phyloP scores from a whole-genome alignment of 2,888 invertebrate genomes.

The Drosophila cognata region DNA sequence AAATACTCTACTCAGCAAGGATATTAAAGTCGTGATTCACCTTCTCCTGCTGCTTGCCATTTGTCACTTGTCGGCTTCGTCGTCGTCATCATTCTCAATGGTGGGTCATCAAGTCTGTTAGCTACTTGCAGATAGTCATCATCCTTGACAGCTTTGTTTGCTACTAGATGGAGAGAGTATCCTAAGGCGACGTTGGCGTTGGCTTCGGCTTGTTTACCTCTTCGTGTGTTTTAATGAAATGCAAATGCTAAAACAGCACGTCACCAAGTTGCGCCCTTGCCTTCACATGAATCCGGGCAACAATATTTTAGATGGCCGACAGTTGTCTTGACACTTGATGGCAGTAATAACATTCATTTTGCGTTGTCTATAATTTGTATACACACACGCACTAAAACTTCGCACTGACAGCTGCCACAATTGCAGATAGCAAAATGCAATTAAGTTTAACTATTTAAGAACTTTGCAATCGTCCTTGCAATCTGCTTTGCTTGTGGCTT shows the following conservation, averaged over 20 bases:
- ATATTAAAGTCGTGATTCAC: constrained; percentile 10
- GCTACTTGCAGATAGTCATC: constrained; percentile 46
- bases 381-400: constrained; percentile 23
- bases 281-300: constrained; percentile 2
- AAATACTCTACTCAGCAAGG: not conserved
- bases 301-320: constrained; percentile 6
- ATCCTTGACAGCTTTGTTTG: constrained; percentile 33
- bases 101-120: constrained; percentile 27
- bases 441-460: constrained; percentile 52
- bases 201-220: constrained; percentile 60
- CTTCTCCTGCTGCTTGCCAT: constrained; percentile 22
- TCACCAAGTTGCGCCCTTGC: constrained; percentile 28
- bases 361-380: constrained; percentile 12
- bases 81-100: constrained; percentile 32
- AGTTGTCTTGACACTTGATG: constrained; percentile 53
- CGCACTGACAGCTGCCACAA: constrained; percentile 41
- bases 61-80: constrained; percentile 44
- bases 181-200: constrained; percentile 9
- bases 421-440: constrained; percentile 51
- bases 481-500: constrained; percentile 14
- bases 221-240: constrained; percentile 75
- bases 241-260: constrained; percentile 68
- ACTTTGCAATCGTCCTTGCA: not conserved
- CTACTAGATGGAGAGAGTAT: constrained; percentile 32
- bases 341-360: constrained; percentile 57